Percentiles rank a stretch among this genome's conserved stretches.
Evolutionary conservation across 2,113 vertebrate species (phyloP).

Genomic region (Chlamydotis undulata): DNA sequence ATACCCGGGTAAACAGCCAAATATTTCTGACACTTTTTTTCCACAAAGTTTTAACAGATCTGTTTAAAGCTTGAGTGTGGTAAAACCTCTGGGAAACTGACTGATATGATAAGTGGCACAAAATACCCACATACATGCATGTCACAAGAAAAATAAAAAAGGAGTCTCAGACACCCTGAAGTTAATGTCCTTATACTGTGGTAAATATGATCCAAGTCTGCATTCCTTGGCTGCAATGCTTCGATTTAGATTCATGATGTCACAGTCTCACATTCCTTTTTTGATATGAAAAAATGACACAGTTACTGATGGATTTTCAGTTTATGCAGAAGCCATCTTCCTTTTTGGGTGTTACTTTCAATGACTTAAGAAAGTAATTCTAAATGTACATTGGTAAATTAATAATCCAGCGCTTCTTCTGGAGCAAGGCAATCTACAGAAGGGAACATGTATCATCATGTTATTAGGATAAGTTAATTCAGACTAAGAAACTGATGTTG

Average conservation of each 20-base stretch:
- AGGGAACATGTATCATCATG: neutral
- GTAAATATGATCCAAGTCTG: neutral
- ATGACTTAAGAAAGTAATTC: neutral
- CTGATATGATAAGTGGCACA: neutral
- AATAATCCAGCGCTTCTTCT: neutral
- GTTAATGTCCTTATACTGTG: neutral
- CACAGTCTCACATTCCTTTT: neutral
- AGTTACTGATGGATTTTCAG: neutral
- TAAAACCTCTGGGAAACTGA: neutral
- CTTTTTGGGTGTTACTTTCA: neutral
- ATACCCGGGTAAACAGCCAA: neutral
- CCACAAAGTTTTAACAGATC: neutral
- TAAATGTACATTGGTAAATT: neutral
- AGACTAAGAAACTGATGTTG: neutral
- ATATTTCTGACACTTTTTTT: neutral
- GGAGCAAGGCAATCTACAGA: neutral
- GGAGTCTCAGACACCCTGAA: neutral
- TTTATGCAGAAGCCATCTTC: neutral
- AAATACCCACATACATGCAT: neutral
- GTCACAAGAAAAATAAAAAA: neutral
- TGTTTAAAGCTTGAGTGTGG: neutral
- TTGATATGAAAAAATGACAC: neutral
- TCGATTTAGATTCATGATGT: neutral
- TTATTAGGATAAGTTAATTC: neutral
- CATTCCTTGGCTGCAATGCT: rapidly evolving